These are phyloP conservation scores for Tinamus guttatus DNA, from an alignment of 2,113 vertebrate genomes.

Conservation along the genomic window DNA sequence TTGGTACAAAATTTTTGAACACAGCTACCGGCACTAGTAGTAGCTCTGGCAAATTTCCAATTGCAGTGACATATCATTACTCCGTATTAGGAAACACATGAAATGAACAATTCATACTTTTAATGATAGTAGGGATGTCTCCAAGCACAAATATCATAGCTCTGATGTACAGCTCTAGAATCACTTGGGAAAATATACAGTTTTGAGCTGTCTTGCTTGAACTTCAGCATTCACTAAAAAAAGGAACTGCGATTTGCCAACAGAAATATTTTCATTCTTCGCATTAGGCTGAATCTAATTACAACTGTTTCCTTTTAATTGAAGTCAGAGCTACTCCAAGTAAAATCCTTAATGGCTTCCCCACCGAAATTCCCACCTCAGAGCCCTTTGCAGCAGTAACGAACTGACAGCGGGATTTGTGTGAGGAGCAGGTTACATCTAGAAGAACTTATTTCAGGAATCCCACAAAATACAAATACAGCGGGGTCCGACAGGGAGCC, in stretches of 20 bases:
- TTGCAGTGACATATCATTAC: not conserved
- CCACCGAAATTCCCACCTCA: not conserved
- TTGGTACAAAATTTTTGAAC: not conserved
- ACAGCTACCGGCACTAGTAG: not conserved
- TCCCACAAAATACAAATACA: not conserved
- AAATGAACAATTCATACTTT: not conserved
- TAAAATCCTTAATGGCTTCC: not conserved
- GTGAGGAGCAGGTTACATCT: not conserved
- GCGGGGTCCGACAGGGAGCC: not conserved
- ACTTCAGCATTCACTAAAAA: constrained; percentile 43
- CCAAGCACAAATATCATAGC: not conserved
- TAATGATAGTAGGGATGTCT: not conserved
- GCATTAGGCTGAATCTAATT: constrained; percentile 51
- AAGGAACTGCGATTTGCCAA: constrained; percentile 33
- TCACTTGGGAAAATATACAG: not conserved
- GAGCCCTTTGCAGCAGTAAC: not conserved
- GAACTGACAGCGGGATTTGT: not conserved
- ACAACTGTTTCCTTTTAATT: constrained; percentile 18
- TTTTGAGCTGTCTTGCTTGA: not conserved
- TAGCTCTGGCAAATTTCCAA: not conserved
- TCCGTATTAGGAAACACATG: not conserved
- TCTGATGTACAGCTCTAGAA: not conserved
- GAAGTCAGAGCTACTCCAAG: not conserved
- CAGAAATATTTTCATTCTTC: constrained; percentile 51
- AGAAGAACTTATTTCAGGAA: not conserved